These are phyloP conservation scores for Lepidurus arcticus DNA, from an alignment of 1,140 invertebrate species.

Conservation along the genomic window DNA sequence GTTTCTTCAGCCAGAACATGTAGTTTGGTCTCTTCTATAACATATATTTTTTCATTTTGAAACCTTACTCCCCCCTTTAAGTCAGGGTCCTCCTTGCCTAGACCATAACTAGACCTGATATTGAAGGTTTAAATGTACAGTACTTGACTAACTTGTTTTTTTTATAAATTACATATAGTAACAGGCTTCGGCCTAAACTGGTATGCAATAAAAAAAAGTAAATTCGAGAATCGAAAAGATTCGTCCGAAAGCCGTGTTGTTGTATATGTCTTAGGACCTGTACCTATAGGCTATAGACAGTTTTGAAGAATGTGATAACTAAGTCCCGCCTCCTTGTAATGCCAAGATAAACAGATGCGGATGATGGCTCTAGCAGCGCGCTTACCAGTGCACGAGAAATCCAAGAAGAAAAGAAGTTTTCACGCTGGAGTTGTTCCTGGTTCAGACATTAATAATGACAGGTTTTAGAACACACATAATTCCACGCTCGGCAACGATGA, in stretches of 20 bases:
- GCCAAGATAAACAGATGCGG: constrained; percentile 18
- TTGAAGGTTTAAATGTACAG: no score
- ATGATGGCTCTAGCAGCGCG: neutral
- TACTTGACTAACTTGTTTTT: no score
- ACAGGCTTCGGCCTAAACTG: no score
- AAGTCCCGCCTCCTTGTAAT: neutral
- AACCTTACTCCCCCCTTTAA: no score
- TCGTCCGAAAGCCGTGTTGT: neutral
- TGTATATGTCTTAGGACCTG: neutral
- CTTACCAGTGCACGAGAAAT: neutral
- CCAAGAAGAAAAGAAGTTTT: neutral
- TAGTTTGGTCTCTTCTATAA: no score
- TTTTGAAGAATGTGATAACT: neutral
- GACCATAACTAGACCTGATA: no score
- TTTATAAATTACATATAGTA: no score
- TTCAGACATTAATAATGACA: neutral
- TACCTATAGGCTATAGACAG: neutral
- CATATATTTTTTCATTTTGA: no score
- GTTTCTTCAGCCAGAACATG: no score
- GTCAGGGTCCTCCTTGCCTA: no score
- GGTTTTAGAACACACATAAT: neutral
- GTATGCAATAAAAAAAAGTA: no score
- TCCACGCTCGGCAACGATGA: neutral
- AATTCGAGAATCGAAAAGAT: no score
- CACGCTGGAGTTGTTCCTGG: neutral